Evolutionary conservation across 2,113 vertebrate species (phyloP), one percentile per base, ranked within the genome.

Genomic region (Passer domesticus): DNA sequence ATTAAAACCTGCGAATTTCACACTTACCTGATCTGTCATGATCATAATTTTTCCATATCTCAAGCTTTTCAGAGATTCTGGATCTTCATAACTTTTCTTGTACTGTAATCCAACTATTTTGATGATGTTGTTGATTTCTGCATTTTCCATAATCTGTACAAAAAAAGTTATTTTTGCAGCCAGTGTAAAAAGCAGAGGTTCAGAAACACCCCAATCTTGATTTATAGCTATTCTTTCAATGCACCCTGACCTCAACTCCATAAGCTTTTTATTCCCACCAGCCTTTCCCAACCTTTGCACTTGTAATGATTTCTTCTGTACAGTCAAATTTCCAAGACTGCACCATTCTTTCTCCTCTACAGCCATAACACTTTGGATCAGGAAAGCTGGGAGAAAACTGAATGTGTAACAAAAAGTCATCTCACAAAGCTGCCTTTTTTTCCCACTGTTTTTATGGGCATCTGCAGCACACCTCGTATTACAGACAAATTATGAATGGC

Each of bases 41-140:
- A 99, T 99, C 99, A 99, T 99, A 97, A 99, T 99, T 97, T 97
- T 99, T 84, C 99, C 99, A 2, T 99, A 99, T 90, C 99, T 99
- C 79, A 99, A 97, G 19, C 97, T 97, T 96, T 99, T 99, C 94
- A 99, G 97, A 37, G 99, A 99, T 92, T 99, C 99, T 41, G 99
- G 97, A 95, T 99, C 99, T 9, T 99, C 99, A n/a, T 99, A 99
- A 95, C 99, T 99, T 97, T 99, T 99, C 96, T 99, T 99, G 95
- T 99, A 99, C 11, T 99, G 99, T 11, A 99, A 98, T 63, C 99
- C 99, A 68, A 99, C 99, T 64, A 99, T 99, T 98, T 99, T 99
- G 94, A 99, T 99, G 93, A 99, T 99, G 97, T 99, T 99, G 97
- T 99, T 99, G 94, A 99, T 99, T 97, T 99, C 99, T 47, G 99